Percentiles rank a stretch among this genome's conserved stretches.
These are phyloP conservation scores for Drosophila lowei DNA, from an alignment of 1,140 invertebrate species.

Conservation along the genomic window DNA sequence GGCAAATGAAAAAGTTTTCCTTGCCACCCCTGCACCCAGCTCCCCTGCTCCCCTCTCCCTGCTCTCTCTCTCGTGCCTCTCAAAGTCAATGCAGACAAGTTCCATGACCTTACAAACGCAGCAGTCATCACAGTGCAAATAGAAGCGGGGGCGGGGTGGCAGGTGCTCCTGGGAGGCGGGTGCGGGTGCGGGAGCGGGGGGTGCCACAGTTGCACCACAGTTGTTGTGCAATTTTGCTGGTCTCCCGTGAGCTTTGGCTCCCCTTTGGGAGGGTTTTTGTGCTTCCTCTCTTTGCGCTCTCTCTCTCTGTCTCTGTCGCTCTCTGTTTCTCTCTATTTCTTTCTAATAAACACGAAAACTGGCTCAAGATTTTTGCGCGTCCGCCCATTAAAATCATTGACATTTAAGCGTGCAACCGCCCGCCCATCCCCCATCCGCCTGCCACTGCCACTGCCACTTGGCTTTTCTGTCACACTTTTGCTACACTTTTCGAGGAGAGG, in stretches of 20 bases:
- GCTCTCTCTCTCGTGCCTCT: not conserved
- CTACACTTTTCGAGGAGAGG: slow-evolving; percentile 47
- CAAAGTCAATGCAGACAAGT: slow-evolving; percentile 80
- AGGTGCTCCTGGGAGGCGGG: slow-evolving; percentile 21
- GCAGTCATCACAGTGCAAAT: slow-evolving; percentile 43
- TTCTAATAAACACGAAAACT: slow-evolving; percentile 75
- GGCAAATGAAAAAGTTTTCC: slow-evolving; percentile 61
- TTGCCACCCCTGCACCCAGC: slow-evolving; percentile 11
- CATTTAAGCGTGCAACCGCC: slow-evolving; percentile 68
- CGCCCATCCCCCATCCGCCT: not conserved
- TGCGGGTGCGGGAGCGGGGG: too few species aligned
- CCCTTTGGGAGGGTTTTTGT: not conserved
- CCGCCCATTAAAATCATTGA: slow-evolving; percentile 81
- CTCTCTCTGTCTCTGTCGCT: not conserved
- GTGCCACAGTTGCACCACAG: not conserved
- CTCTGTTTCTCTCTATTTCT: not conserved
- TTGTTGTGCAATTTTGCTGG: slow-evolving; percentile 14
- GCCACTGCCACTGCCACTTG: too few species aligned
- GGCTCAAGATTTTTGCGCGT: slow-evolving; percentile 80
- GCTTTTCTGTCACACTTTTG: slow-evolving; percentile 64
- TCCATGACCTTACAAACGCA: slow-evolving; percentile 82
- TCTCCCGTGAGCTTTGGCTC: slow-evolving; percentile 30
- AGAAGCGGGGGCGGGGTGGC: slow-evolving; percentile 16
- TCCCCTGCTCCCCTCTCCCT: not conserved
- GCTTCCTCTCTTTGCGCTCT: not conserved